These are phyloP conservation scores for Glaucomys volans DNA, from an alignment of 2,113 vertebrate genomes.

Conservation along the genomic window DNA sequence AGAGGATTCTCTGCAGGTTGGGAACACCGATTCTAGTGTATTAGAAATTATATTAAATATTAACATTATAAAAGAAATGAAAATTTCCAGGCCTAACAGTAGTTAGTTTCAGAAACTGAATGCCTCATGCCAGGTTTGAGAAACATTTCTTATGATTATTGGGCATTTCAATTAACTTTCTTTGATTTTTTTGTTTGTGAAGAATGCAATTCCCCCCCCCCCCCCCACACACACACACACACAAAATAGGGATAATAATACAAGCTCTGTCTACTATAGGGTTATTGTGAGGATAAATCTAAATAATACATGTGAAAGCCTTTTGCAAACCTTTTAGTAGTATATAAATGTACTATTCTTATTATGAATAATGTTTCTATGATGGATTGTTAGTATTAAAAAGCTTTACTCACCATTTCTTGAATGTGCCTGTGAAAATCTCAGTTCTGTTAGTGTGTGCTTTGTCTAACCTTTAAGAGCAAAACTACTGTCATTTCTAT, in stretches of 20 bases:
- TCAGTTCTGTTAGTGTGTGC: not conserved
- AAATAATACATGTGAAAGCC: not conserved
- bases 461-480: slow-evolving; percentile 26
- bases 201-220: not conserved
- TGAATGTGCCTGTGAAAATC: not conserved
- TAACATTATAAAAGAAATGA: slow-evolving; percentile 65
- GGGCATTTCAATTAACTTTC: not conserved
- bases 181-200: slow-evolving; percentile 45
- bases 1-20: slow-evolving; percentile 11
- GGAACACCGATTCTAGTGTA: not conserved
- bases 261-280: not conserved
- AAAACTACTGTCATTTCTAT: not conserved
- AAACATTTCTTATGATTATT: not conserved
- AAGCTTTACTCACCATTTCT: slow-evolving; percentile 1
- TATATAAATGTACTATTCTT: not conserved
- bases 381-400: not conserved
- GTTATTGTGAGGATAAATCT: slow-evolving; percentile 29
- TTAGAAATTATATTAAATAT: slow-evolving; percentile 70
- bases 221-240: too few species aligned
- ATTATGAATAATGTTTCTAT: not conserved
- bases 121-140: slow-evolving; percentile 34
- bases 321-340: not conserved
- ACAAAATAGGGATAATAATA: not conserved
- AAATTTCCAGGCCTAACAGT: slow-evolving; percentile 36
- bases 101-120: slow-evolving; percentile 44